phyloP scores from a whole-genome alignment of 2,797 vertebrate species.

The Crenichthys baileyi region DNA sequence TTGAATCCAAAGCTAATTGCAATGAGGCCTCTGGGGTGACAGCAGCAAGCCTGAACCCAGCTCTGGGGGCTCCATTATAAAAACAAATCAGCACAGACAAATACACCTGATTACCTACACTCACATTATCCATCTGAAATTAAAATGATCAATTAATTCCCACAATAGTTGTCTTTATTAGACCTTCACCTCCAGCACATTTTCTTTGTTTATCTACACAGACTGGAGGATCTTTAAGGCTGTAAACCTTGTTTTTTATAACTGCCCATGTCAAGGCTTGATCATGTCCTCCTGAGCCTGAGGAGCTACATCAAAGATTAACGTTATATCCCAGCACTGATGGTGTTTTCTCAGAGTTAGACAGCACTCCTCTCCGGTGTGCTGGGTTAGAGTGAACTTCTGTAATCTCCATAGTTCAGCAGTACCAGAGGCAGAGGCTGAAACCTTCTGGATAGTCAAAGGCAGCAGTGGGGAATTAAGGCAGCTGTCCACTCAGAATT shows the following conservation, averaged over 20 bases:
- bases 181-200: slow-evolving; percentile 26
- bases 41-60: slow-evolving; percentile 69
- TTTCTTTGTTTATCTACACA: slow-evolving; percentile 25
- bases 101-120: slow-evolving; percentile 33
- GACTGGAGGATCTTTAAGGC: slow-evolving; percentile 63
- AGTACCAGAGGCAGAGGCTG: slow-evolving; percentile 52
- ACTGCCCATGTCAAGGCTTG: slow-evolving; percentile 29
- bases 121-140: slow-evolving; percentile 29
- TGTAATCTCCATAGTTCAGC: slow-evolving; percentile 32
- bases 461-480: slow-evolving; percentile 83
- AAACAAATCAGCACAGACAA: slow-evolving; percentile 50
- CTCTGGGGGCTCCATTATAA: slow-evolving; percentile 41
- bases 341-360: slow-evolving; percentile 20
- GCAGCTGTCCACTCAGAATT: slow-evolving; percentile 72
- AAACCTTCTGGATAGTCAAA: slow-evolving; percentile 70
- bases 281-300: slow-evolving; percentile 51
- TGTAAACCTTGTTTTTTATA: slow-evolving; percentile 29
- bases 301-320: slow-evolving; percentile 68
- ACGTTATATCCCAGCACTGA: slow-evolving; percentile 46
- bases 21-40: slow-evolving; percentile 61
- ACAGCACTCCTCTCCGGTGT: slow-evolving; percentile 31
- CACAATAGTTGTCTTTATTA: slow-evolving; percentile 4
- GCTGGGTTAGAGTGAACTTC: slow-evolving; percentile 36
- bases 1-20: background rate
- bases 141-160: slow-evolving; percentile 25